Evolutionary conservation across 2,888 invertebrate genomes (phyloP), one percentile per base, ranked within the genome.

Genomic region (Dorcus parallelipipedus): DNA sequence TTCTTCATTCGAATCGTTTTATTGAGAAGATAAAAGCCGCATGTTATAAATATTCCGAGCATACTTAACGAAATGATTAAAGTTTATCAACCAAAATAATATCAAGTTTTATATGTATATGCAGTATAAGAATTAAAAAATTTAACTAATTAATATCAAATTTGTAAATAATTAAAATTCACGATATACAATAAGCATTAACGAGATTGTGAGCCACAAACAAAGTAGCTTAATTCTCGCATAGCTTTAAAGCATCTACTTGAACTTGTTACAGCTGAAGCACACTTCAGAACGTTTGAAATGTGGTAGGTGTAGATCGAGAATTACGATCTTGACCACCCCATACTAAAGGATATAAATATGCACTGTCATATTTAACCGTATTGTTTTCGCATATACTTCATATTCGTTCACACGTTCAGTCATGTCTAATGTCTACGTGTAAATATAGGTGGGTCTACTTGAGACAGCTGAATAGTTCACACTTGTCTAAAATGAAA

Each of bases 361-460:
- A 52, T 67, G 67, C 68, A 66, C 58, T 69, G 68, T 69, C 66
- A 68, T 68, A 67, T 68, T 53, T 64, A 56, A 40, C 58, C 51
- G 64, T 64, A 68, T 70, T 70, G 71, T 71, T 70, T 72, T 71
- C 71, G 72, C 72, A 71, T 68, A 69, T 64, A 62, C 65, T 63
- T 62, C 61, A 61, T 62, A 61, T 63, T 66, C 65, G 68, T 72
- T 71, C 72, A 71, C 71, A 71, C 71, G 72, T 68, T 71, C 64
- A 69, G 65, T 63, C 67, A 65, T 67, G 64, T 67, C 64, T 66
- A 58, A 65, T 67, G 64, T 67, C 64, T 66, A 58, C 67, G 65
- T 69, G 67, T 67, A 72, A 72, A 72, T 69, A 70, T 68, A 69
- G 72, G 71, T 71, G 70, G 69, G 70, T 68, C 70, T 62, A 65